Percentiles rank a stretch among this genome's conserved stretches.
Conservation (phyloP, 2,888 invertebrate genomes). For the Crematogaster levior region DNA sequence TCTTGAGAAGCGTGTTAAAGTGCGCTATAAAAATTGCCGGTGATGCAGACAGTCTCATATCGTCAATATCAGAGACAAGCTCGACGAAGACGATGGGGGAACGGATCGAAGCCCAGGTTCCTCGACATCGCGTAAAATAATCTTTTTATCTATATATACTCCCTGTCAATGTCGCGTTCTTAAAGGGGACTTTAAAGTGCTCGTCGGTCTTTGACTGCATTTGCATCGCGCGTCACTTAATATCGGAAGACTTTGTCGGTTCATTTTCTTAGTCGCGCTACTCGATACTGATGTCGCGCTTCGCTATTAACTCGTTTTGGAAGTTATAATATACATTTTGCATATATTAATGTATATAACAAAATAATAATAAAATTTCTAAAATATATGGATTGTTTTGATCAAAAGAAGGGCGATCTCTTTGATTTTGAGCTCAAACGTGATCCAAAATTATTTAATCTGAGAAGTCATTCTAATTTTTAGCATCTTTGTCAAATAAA, state of each 20-base stretch:
- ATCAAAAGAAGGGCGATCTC: not conserved
- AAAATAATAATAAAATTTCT: slow-evolving; percentile 6
- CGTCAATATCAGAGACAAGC: slow-evolving; percentile 44
- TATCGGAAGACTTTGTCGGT: slow-evolving; percentile 43
- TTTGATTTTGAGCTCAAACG: not conserved
- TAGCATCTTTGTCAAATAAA: not conserved
- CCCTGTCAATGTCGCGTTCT: slow-evolving; percentile 45
- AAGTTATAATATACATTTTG: not conserved
- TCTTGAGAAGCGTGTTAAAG: slow-evolving; percentile 46
- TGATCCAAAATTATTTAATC: not conserved
- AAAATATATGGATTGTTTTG: not conserved
- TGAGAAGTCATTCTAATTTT: not conserved
- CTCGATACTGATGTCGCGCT: slow-evolving; percentile 42
- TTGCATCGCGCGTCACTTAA: slow-evolving; percentile 50
- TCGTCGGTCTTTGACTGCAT: slow-evolving; percentile 48
- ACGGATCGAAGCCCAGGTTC: slow-evolving; percentile 46
- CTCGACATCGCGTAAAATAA: slow-evolving; percentile 52
- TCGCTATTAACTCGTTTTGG: slow-evolving; percentile 29
- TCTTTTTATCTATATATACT: slow-evolving; percentile 49
- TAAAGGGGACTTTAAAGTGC: slow-evolving; percentile 44
- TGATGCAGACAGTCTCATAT: slow-evolving; percentile 44
- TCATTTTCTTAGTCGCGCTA: slow-evolving; percentile 39
- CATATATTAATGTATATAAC: slow-evolving; percentile 1
- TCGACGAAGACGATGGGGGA: not conserved
- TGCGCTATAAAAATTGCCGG: slow-evolving; percentile 46